These are phyloP conservation scores for Muntiacus reevesi DNA, from an alignment of 2,113 vertebrate genomes.

Conservation along the genomic window DNA sequence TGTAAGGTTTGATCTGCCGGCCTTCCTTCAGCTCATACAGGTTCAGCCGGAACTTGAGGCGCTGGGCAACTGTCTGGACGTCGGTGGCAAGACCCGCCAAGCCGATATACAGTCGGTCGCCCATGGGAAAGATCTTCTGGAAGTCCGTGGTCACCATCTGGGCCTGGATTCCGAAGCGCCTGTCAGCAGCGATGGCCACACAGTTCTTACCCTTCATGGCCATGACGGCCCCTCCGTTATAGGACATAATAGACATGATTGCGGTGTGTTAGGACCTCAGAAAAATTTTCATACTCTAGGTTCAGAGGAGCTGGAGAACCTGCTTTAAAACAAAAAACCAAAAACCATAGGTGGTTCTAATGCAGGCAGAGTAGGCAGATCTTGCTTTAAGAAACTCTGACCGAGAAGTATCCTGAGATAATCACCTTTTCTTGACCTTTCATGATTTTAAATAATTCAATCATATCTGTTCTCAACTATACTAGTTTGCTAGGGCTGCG, in stretches of 20 bases:
- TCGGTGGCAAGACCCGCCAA: conserved; percentile 96
- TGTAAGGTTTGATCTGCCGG: too few species aligned
- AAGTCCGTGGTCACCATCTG: conserved; percentile 97
- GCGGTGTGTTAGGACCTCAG: too few species aligned
- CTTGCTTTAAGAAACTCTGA: background rate
- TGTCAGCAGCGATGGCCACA: conserved; percentile 94
- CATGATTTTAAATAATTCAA: background rate
- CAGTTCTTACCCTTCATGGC: conserved; percentile 96
- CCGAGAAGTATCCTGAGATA: background rate
- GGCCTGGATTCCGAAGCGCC: conserved; percentile 94
- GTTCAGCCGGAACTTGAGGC: too few species aligned
- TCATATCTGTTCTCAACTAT: background rate
- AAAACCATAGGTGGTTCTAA: background rate
- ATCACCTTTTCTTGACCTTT: background rate
- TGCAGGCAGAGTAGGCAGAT: background rate
- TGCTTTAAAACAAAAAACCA: background rate
- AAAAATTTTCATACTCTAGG: background rate
- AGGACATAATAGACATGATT: conserved; percentile 93
- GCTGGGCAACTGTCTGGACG: conserved; percentile 90
- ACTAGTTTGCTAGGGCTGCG: background rate
- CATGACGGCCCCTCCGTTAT: conserved; percentile 98
- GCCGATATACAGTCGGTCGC: conserved; percentile 92
- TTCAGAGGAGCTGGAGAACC: background rate
- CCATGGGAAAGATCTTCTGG: conserved; percentile 98
- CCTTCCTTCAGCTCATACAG: too few species aligned